Conservation (phyloP, 2,888 invertebrate genomes). For the Lordiphosa fenestrarum region DNA sequence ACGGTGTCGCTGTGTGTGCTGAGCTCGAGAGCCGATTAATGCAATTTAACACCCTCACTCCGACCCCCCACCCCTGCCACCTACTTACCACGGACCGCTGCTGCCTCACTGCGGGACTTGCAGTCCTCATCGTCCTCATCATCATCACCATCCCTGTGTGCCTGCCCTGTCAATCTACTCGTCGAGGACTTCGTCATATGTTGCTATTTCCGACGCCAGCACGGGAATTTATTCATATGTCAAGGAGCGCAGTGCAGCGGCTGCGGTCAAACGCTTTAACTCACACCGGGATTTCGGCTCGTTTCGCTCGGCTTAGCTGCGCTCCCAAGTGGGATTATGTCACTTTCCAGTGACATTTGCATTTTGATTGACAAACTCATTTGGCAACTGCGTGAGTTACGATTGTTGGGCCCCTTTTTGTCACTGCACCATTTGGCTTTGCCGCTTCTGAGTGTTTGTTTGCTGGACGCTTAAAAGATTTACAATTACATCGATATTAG, state of each 20-base stretch:
- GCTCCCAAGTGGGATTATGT: constrained; percentile 79
- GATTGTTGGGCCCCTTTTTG: constrained; percentile 1
- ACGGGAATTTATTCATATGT: constrained; percentile 61
- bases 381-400: constrained; percentile 41
- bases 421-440: constrained; percentile 6
- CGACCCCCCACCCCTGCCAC: too few relatives aligned
- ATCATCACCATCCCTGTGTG: constrained; percentile 11
- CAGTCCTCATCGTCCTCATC: constrained; percentile 7
- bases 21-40: constrained; percentile 74
- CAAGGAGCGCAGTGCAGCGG: constrained; percentile 21
- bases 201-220: constrained; percentile 51
- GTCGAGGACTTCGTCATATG: constrained; percentile 52
- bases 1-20: constrained; percentile 63
- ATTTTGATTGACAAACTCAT: constrained; percentile 78
- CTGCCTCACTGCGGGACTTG: constrained; percentile 9
- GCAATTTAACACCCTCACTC: constrained; percentile 72
- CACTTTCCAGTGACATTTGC: constrained; percentile 78
- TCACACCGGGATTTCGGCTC: constrained; percentile 72
- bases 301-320: constrained; percentile 62
- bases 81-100: constrained; percentile 5
- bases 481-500: constrained; percentile 53
- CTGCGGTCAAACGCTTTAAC: constrained; percentile 76
- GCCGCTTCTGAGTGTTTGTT: constrained; percentile 38
- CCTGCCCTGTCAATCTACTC: constrained; percentile 31
- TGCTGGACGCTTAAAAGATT: constrained; percentile 57